These are phyloP conservation scores for Holotrichia oblita DNA, from an alignment of 1,140 invertebrate species.

Conservation along the genomic window DNA sequence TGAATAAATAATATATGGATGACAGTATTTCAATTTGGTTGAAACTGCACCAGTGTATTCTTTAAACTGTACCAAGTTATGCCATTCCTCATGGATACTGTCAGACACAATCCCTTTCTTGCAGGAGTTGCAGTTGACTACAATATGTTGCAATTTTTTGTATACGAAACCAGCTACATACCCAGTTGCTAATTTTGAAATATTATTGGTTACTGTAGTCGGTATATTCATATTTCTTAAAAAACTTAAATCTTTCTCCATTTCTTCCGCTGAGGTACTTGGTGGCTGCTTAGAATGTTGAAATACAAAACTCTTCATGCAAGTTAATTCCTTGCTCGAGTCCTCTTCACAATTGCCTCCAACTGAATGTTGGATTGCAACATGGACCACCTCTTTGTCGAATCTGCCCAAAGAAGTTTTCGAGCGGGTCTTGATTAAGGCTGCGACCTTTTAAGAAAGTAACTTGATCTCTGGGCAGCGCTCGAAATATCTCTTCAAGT, in stretches of 20 bases:
- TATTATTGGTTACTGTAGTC: background rate
- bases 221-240: background rate
- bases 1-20: background rate
- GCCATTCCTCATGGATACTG: background rate
- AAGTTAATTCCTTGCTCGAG: background rate
- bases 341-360: background rate
- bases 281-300: background rate
- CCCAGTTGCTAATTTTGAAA: background rate
- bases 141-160: background rate
- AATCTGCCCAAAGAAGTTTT: background rate
- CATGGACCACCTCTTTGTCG: background rate
- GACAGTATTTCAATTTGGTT: too few relatives aligned
- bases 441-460: background rate
- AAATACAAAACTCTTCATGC: background rate
- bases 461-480: background rate
- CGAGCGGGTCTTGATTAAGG: background rate
- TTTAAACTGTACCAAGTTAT: background rate
- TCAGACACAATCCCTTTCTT: background rate
- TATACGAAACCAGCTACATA: background rate
- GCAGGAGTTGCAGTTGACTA: background rate
- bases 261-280: background rate
- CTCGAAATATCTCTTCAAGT: background rate
- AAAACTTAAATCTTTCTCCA: background rate
- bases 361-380: background rate
- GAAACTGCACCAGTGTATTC: background rate